These are phyloP conservation scores for Rallus limicola DNA, from an alignment of 2,113 vertebrate genomes.

Conservation along the genomic window DNA sequence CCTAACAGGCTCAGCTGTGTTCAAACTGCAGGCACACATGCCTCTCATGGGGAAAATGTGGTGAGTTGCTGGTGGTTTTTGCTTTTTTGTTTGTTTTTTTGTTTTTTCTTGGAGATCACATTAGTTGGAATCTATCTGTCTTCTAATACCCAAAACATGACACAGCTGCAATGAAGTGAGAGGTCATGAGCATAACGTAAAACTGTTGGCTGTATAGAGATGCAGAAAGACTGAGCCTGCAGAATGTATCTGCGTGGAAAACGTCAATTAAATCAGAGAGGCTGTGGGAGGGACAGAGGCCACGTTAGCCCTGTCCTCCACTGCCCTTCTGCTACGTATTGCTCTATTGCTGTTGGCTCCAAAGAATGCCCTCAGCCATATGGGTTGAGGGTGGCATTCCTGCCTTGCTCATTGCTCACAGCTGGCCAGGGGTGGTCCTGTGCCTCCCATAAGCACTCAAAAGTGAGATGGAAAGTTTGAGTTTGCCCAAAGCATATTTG, in stretches of 20 bases:
- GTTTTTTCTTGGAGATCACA: not conserved
- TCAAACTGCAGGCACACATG: not conserved
- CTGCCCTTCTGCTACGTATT: not conserved
- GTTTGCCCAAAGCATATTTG: not conserved
- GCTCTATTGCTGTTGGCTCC: not conserved
- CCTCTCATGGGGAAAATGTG: not conserved
- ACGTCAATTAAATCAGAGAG: not conserved
- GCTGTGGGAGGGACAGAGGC: not conserved
- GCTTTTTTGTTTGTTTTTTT: no score
- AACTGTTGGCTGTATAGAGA: not conserved
- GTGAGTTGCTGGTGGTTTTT: not conserved
- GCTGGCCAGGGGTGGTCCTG: not conserved
- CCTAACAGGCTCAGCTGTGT: not conserved
- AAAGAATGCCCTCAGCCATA: accelerated
- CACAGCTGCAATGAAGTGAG: not conserved
- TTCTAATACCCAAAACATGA: not conserved
- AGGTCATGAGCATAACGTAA: not conserved
- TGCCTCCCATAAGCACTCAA: not conserved
- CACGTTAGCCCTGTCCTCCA: not conserved
- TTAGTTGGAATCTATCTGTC: not conserved
- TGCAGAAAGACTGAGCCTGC: not conserved
- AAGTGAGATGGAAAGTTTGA: not conserved
- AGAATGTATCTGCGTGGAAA: not conserved
- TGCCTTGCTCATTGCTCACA: not conserved
- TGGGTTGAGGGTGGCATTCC: not conserved